Evolutionary conservation across 2,113 vertebrate species (phyloP).

Genomic region (Forbesichthys papilliferus): DNA sequence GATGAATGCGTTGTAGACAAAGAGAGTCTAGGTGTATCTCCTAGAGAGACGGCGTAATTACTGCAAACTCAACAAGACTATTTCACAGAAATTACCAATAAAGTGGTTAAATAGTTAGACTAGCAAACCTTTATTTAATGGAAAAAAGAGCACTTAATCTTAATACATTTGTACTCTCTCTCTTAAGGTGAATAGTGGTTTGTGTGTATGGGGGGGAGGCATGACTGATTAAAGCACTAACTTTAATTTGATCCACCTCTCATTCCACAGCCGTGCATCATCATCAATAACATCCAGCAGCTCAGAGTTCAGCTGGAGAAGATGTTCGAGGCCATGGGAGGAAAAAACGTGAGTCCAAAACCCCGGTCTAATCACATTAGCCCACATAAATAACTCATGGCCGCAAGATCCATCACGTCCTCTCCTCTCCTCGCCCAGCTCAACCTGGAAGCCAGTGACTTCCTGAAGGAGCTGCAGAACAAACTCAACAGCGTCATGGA

Average conservation of each 20-base stretch:
- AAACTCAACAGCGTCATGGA: conserved; percentile 96
- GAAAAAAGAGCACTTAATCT: too few relatives aligned
- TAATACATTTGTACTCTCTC: too few relatives aligned
- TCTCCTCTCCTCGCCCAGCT: conserved; percentile 71
- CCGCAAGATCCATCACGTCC: conserved; percentile 4
- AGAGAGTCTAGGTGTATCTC: too few relatives aligned
- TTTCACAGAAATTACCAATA: too few relatives aligned
- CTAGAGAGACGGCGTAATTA: too few relatives aligned
- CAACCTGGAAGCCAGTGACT: conserved; percentile 92
- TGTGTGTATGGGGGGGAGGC: too few relatives aligned
- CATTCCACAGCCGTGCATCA: conserved; percentile 86
- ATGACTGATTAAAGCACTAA: too few relatives aligned
- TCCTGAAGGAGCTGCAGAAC: conserved; percentile 94
- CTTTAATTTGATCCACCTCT: conserved; percentile 17
- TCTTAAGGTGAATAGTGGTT: too few relatives aligned
- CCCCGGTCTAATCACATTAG: neutral
- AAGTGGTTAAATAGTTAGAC: too few relatives aligned
- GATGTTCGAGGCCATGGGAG: conserved; percentile 99
- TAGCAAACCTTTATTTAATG: too few relatives aligned
- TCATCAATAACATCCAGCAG: conserved; percentile 99
- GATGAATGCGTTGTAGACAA: too few relatives aligned
- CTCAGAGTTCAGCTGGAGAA: conserved; percentile 95
- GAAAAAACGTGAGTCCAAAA: conserved; percentile 84
- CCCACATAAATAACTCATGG: neutral
- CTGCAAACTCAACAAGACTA: too few relatives aligned